A percentile compares a stretch with the other conserved stretches of the same genome.
Conservation (phyloP, 2,888 invertebrate genomes). For the Polia nebulosa region DNA sequence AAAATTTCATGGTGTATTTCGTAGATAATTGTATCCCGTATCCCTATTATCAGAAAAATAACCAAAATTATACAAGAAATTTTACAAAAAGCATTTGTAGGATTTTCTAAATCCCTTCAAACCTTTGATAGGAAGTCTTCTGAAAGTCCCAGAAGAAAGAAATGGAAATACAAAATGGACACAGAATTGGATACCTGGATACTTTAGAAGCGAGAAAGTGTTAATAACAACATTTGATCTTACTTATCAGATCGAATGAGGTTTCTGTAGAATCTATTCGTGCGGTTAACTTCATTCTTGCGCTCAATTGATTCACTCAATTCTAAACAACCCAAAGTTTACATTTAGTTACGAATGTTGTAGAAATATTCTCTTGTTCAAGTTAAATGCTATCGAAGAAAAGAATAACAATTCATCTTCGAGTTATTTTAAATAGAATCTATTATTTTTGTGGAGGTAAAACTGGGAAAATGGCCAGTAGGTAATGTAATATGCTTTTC, state of each 20-base stretch:
- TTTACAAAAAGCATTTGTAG: no score
- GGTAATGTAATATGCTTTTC: background rate
- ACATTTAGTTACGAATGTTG: constrained; percentile 6
- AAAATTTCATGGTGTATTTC: no score
- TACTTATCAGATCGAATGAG: constrained; percentile 42
- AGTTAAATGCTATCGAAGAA: constrained; percentile 7
- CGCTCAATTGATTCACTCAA: constrained; percentile 34
- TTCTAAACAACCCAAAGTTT: constrained; percentile 25
- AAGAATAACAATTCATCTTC: constrained; percentile 33
- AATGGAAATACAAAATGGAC: constrained; percentile 31
- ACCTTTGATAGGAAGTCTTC: background rate
- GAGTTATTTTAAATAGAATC: constrained; percentile 28
- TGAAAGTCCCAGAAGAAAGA: constrained; percentile 35
- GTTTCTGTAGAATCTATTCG: constrained; percentile 33
- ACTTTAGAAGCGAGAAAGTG: constrained; percentile 46
- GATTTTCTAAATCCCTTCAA: background rate
- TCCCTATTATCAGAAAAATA: background rate
- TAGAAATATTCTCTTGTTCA: constrained; percentile 7
- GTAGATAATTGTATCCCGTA: no score
- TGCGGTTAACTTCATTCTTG: constrained; percentile 49
- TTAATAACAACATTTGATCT: constrained; percentile 53
- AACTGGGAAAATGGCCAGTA: constrained; percentile 10
- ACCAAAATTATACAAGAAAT: background rate
- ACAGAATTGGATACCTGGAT: constrained; percentile 33
- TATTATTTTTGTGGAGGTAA: constrained; percentile 28